Evolutionary conservation across 2,888 invertebrate species (phyloP).

Genomic region (Salticus scenicus): DNA sequence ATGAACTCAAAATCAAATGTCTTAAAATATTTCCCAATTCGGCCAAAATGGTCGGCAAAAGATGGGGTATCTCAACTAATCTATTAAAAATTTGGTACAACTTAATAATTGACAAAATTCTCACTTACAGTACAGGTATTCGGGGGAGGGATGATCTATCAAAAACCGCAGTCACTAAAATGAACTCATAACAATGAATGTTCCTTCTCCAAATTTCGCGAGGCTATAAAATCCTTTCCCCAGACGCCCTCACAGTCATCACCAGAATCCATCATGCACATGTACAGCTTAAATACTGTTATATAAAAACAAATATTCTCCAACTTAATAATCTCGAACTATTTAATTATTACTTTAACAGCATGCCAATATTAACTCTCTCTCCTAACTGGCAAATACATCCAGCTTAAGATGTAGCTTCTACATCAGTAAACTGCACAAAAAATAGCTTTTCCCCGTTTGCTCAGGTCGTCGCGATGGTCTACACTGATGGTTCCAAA

Average conservation of each 20-base stretch:
- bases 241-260: neutral
- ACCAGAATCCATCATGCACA: neutral
- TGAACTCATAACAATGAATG: neutral
- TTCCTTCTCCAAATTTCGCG: neutral
- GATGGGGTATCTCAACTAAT: neutral
- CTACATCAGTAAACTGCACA: no score
- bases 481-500: neutral
- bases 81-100: neutral
- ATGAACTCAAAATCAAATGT: neutral
- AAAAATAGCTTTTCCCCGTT: no score
- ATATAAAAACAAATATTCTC: no score
- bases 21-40: neutral
- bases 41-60: neutral
- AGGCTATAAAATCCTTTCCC: neutral
- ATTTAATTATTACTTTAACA: no score
- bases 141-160: no score
- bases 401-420: no score
- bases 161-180: no score
- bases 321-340: no score
- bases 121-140: neutral
- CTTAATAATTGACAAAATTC: neutral
- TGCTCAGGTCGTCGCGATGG: neutral
- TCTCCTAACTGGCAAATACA: no score
- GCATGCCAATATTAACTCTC: no score
- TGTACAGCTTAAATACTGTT: no score